A percentile compares a stretch with the other conserved stretches of the same genome.
phyloP scores from a whole-genome alignment of 2,113 vertebrate species.

The Castor canadensis region DNA sequence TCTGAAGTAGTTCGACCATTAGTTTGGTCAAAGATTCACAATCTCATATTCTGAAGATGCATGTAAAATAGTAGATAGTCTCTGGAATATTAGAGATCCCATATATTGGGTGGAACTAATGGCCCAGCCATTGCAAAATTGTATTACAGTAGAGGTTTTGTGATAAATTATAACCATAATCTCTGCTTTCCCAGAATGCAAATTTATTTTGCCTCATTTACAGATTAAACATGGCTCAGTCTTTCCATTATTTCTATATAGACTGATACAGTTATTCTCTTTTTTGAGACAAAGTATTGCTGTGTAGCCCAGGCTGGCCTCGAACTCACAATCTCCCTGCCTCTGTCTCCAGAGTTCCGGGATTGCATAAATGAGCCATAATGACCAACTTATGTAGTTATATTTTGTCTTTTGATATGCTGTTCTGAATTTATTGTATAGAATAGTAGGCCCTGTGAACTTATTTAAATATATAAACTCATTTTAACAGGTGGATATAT shows the following conservation, averaged over 20 bases:
- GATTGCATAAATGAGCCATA: too few species aligned
- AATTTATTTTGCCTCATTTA: conserved; percentile 18
- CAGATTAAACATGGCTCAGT: not conserved
- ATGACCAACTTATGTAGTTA: too few species aligned
- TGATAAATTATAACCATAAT: not conserved
- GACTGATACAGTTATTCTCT: not conserved
- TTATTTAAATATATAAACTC: conserved; percentile 30
- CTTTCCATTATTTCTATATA: not conserved
- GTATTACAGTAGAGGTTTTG: not conserved
- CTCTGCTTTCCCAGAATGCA: not conserved
- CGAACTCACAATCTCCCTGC: too few species aligned
- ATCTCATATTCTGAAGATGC: not conserved
- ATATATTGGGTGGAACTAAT: not conserved
- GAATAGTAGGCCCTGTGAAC: not conserved
- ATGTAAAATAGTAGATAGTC: not conserved
- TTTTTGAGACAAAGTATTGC: too few species aligned
- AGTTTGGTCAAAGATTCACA: not conserved
- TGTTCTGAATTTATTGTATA: conserved; percentile 14
- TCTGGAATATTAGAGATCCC: not conserved
- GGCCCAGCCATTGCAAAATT: not conserved
- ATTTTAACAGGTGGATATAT: not conserved
- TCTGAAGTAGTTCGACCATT: not conserved
- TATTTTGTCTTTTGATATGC: not conserved
- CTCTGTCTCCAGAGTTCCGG: too few species aligned
- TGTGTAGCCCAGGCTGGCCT: too few species aligned